Base-by-base conservation (phyloP, 2,113 vertebrate genomes). In the Pandion haliaetus region DNA sequence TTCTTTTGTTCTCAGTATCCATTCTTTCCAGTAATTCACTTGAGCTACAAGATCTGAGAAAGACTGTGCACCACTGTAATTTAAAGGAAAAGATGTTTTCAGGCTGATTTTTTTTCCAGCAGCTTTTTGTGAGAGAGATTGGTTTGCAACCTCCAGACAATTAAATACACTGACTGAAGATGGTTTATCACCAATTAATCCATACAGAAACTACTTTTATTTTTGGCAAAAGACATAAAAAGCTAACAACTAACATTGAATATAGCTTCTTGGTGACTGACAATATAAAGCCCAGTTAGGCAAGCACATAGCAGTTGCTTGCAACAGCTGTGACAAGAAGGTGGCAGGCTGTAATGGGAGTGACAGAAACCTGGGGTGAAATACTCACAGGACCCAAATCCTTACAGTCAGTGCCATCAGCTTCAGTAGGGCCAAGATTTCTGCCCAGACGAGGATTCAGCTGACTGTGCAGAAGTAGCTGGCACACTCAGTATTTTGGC, bases 11-110 rank as follows among this genome's bases (percentile, higher is more conserved):
- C 96, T 97, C 96, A 65, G 83, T 87, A 96, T 95, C 90, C 88
- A 95, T 96, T 98, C 95, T 98, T 98, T 95, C 81, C 93, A 96
- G 94, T 96, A 98, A 98, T 98, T 98, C 97, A 97, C 92, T 97
- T 84, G 93, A 97, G 93, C 58, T 82, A 83, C 81, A 93, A 79
- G 94, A 97, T 96, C 88, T 93, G 79, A 82, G 88, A 90, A 94
- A 97, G 49, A 61, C 91, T 93, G 97, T 96, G 97, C 67, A 26
- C 70, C 81, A 77, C 82, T 93, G 88, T 91, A 91, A 88, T 96
- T 95, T 94, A 94, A 93, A 88, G 86, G 65, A 96, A 96, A 96
- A 96, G 94, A 94, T 95, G 63, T 96, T 93, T 96, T 85, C 94
- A 94, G 95, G 66, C 90, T n/a, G 70, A 95, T 92, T 95, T 95